A percentile compares a stretch with the other conserved stretches of the same genome.
These are phyloP conservation scores for Ptychobarbus kaznakovi DNA, from an alignment of 2,797 vertebrate species.

Conservation along the genomic window DNA sequence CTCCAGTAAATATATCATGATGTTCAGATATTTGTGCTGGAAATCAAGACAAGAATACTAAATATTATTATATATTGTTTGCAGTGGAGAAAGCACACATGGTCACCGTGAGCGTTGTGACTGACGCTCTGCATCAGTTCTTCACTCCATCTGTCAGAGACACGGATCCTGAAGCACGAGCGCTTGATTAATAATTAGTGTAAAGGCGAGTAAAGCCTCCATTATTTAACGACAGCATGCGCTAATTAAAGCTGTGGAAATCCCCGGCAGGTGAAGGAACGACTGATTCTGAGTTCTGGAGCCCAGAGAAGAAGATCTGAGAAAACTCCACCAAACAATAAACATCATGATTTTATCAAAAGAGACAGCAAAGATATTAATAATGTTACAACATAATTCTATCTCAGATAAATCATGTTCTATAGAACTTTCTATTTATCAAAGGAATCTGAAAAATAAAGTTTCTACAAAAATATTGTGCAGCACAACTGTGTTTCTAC, in stretches of 20 bases:
- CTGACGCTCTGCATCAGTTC: background rate
- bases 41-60: no score
- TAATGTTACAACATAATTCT: no score
- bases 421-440: no score
- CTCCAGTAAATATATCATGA: background rate
- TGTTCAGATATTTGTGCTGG: no score
- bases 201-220: slow-evolving; percentile 38
- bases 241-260: slow-evolving; percentile 46
- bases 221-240: slow-evolving; percentile 52
- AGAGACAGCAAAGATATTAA: no score
- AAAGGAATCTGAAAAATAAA: no score
- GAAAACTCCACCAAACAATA: background rate
- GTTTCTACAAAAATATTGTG: no score
- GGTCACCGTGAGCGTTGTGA: no score
- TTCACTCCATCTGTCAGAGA: slow-evolving; percentile 52
- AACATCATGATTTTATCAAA: background rate
- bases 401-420: no score
- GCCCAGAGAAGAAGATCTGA: background rate
- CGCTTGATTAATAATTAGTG: slow-evolving; percentile 55
- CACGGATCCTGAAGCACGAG: slow-evolving; percentile 13
- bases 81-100: background rate
- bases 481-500: no score
- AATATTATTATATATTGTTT: no score
- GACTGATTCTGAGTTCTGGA: slow-evolving; percentile 29
- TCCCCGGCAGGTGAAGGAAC: slow-evolving; percentile 31